These are phyloP conservation scores for Elysia crispata DNA, from an alignment of 2,888 invertebrate species.

Conservation along the genomic window DNA sequence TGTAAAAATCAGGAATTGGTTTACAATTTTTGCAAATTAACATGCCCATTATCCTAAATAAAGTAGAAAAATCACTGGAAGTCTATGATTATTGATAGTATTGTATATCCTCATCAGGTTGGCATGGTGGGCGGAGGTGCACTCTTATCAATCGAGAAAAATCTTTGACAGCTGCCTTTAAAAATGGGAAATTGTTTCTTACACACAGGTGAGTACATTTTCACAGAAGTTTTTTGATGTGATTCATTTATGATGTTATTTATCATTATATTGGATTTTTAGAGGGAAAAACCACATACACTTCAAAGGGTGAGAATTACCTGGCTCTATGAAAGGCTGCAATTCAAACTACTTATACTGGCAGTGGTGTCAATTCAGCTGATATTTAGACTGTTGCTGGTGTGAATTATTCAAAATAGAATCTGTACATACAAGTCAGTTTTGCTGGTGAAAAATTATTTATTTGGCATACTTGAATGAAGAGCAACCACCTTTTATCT, in stretches of 20 bases:
- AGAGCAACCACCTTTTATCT: background rate
- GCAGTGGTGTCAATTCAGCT: background rate
- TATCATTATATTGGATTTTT: too few species aligned
- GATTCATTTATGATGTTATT: too few species aligned
- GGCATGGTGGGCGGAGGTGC: conserved; percentile 77
- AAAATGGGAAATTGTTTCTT: conserved; percentile 76
- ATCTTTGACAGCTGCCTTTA: conserved; percentile 75
- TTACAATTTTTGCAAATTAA: background rate
- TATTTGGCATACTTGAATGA: background rate
- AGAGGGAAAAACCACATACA: too few species aligned
- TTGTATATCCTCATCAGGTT: conserved; percentile 62
- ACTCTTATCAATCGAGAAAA: conserved; percentile 77
- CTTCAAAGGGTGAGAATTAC: too few species aligned
- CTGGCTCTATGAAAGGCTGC: background rate
- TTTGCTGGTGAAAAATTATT: too few species aligned
- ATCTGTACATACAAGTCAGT: too few species aligned
- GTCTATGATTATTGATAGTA: background rate
- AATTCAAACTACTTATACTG: background rate
- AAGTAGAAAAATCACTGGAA: background rate
- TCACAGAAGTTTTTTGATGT: too few species aligned
- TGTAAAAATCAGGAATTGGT: too few species aligned
- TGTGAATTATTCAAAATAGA: too few species aligned
- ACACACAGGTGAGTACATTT: conserved; percentile 67
- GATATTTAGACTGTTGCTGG: background rate
- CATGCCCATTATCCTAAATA: background rate